Evolutionary conservation across 2,888 invertebrate species (phyloP), one percentile per base, ranked within the genome.

Genomic region (Cerastis leucographa): DNA sequence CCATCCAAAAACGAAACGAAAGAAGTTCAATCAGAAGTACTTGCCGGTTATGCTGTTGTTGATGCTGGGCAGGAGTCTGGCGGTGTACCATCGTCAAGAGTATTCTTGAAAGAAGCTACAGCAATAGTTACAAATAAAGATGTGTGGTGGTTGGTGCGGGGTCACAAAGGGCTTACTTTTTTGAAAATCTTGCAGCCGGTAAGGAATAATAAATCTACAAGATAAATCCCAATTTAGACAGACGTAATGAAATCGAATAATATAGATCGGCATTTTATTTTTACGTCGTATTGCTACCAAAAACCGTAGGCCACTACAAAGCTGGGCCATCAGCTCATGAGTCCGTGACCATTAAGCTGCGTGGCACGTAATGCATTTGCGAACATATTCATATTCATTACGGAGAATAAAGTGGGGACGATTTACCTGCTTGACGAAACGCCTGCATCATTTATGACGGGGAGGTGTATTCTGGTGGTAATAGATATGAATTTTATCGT

Each of bases 301-400:
- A 54, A 75, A 78, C 67, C 67, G 66, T 56, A 25, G 44, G n/a
- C n/a, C n/a, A n/a, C n/a, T n/a, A 71, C 68, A 76, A 64, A 77
- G 77, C 44, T 78, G 75, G 64, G 66, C 46, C 8, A 17, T 7
- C 14, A 56, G 62, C 22, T 22, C 2, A 2, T 9, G 17, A 42
- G 40, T 14, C n/a, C 68, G 76, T 65, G 66, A 68, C 72, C 68
- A 72, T 81, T 83, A 85, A 84, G 68, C 77, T 74, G 69, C 76
- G 66, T 74, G 64, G 75, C 56, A 81, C 77, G 80, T 84, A 75
- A 73, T 75, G 74, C 75, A 82, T 78, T 74, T 77, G 78, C 51
- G 77, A 72, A 78, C 72, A 77, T 85, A 89, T 89, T 87, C 84
- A 89, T 87, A 89, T 90, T 90, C 81, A 90, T 90, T 89, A 87